Evolutionary conservation across 1,140 invertebrate genomes (phyloP), one percentile per base, ranked within the genome.

Genomic region (Chelonus insularis): DNA sequence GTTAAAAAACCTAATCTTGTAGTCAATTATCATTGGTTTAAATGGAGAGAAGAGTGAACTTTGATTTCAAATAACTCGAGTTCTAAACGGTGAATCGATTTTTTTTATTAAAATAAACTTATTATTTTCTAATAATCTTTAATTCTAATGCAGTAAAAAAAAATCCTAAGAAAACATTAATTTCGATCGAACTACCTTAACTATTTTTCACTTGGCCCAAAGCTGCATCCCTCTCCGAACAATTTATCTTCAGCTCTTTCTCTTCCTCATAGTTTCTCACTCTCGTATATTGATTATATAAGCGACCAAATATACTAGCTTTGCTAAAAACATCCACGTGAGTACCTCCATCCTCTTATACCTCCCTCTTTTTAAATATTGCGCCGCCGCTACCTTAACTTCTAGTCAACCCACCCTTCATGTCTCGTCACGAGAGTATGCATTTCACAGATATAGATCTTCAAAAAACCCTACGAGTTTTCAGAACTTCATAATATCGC

Each of bases 261-360:
- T 43, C 59, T 43, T 20, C 48, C 41, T 37, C 55, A 41, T 39
- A 29, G 32, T 43, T 39, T 43, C 55, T 65, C 55, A 43, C 51
- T 32, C 57, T 60, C 62, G 67, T 68, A 74, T 74, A 74, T 74
- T 74, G 72, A 74, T 74, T 73, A 73, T 72, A 74, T 74, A 74
- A 74, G 65, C 72, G 63, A 70, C 67, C 62, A 65, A 69, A 67
- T 67, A 66, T 74, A 74, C 72, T 74, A 72, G 62, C 68, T 65
- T 43, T 37, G 61, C 68, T 73, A 67, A 72, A 74, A 74, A 73
- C 68, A 69, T 73, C 32, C 61, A 45, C 56, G 50, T 16, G 43
- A 29, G n/a, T 11, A 12, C 9, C 50, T 36, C 25, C 57, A 25
- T 16, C 43, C 47, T 25, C 47, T 50, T 18, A 5, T 25, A n/a